Percentiles rank a stretch among this genome's conserved stretches.
Conservation (phyloP, 2,113 vertebrate species). For the Turnix velox region DNA sequence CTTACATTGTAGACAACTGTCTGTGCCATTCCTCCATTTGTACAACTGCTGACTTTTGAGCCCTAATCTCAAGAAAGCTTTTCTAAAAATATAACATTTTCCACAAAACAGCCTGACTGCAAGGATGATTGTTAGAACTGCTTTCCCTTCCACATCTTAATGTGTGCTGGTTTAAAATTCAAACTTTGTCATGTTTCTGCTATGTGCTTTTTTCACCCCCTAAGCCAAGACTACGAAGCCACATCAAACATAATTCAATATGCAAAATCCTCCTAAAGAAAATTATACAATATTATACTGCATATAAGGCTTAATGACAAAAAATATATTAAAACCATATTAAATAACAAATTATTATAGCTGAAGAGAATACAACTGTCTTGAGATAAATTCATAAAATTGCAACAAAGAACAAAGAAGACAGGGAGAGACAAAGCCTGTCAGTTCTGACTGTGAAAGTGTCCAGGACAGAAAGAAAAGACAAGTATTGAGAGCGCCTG, state of each 20-base stretch:
- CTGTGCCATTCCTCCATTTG: background rate
- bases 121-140: background rate
- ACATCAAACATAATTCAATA: background rate
- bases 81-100: background rate
- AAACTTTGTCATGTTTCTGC: background rate
- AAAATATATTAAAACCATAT: background rate
- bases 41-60: background rate
- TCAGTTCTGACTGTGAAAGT: background rate
- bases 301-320: background rate
- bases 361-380: background rate
- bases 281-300: background rate
- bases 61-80: background rate
- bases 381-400: background rate
- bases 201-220: background rate
- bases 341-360: background rate
- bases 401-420: background rate
- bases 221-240: background rate
- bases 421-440: background rate
- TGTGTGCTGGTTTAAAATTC: background rate
- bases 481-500: background rate
- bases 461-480: background rate
- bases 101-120: background rate
- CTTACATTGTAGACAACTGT: background rate
- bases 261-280: background rate
- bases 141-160: background rate